Evolutionary conservation across 92 coral and sea anemone species (phyloP).

Genomic region (Desmophyllum pertusum): DNA sequence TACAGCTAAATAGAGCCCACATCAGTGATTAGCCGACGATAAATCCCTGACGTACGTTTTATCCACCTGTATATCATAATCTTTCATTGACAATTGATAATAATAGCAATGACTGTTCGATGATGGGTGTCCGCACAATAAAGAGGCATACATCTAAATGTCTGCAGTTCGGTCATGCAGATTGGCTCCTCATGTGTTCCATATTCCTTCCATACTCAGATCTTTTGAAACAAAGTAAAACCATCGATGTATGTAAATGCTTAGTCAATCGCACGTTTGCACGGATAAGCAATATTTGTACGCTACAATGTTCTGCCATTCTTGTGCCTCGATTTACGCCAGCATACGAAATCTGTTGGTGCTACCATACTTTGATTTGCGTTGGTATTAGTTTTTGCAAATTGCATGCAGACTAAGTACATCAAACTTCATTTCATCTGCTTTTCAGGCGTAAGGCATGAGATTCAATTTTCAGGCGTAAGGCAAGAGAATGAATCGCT

Average conservation of each 20-base stretch:
- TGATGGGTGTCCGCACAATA: conserved; percentile 20
- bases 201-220: background rate
- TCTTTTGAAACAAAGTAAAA: no score
- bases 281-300: background rate
- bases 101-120: background rate
- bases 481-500: background rate
- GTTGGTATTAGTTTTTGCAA: background rate
- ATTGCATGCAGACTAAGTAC: background rate
- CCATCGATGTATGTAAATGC: no score
- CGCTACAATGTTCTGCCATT: background rate
- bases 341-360: background rate
- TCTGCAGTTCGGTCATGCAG: no score
- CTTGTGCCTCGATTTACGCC: background rate
- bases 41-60: background rate
- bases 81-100: background rate
- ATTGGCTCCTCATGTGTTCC: background rate
- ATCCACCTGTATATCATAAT: background rate
- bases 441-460: background rate
- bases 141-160: background rate
- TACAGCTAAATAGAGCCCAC: no score
- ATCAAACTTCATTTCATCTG: background rate
- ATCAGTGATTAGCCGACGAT: background rate
- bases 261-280: no score
- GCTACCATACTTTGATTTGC: background rate
- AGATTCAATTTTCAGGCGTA: background rate